Evolutionary conservation across 2,888 invertebrate genomes (phyloP), one percentile per base, ranked within the genome.

Genomic region (Scelioninae gen. 1): DNA sequence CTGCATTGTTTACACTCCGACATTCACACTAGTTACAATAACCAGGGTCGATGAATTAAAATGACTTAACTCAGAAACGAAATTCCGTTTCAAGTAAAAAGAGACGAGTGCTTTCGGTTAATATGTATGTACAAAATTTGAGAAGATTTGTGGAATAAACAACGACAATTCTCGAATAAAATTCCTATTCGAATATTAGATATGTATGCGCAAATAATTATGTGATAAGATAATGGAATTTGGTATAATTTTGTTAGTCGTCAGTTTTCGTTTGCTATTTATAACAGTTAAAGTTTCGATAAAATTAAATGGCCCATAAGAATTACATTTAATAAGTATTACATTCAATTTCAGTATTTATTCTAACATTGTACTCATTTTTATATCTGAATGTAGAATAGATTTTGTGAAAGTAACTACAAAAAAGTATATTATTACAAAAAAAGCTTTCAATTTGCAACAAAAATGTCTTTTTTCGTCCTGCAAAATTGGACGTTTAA

Each of bases 1-100:
- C 55, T 43, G 62, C 72, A 40, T 74, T 51, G 74, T 63, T 74
- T 74, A 56, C 47, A 47, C 6, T n/a, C 9, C 32, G 56, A 47
- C 69, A 34, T 56, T 45, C 56, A 56, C 56, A 47, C 47, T 56
- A 34, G 32, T 45, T 51, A 32, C 31, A 16, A 23, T 32, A 56
- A 16, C 34, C 56, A n/a, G 68, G 56, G 32, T 69, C 45, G 23
- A 55, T 56, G 43, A 32, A 56, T 56, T 56, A 47, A 45, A 49
- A 23, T 45, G 45, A 10, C 5, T 4, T 15, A 13, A 45, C 15
- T n/a, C n/a, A n/a, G n/a, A n/a, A n/a, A n/a, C n/a, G n/a, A n/a
- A n/a, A n/a, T n/a, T n/a, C n/a, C n/a, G n/a, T n/a, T n/a, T n/a
- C n/a, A n/a, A n/a, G n/a, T n/a, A n/a, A n/a, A n/a, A n/a, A n/a